These are phyloP conservation scores for Thaumatotibia leucotreta DNA, from an alignment of 1,140 invertebrate genomes.

Conservation along the genomic window DNA sequence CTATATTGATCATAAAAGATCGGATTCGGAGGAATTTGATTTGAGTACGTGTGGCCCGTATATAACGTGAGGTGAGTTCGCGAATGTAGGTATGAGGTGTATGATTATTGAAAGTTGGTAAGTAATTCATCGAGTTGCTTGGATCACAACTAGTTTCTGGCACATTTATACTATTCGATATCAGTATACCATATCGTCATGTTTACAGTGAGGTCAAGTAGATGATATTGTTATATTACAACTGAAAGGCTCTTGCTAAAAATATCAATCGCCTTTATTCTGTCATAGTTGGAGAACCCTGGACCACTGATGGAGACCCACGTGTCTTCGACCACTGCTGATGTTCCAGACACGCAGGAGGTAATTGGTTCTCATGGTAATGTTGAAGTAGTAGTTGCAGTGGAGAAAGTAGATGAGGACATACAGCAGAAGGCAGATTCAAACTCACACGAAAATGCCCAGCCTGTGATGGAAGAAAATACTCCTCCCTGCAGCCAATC, in stretches of 20 bases:
- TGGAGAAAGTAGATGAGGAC: slow-evolving; percentile 49
- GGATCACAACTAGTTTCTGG: slow-evolving; percentile 56
- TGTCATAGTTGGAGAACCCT: slow-evolving; percentile 53
- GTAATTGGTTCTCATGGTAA: slow-evolving; percentile 38
- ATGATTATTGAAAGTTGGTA: slow-evolving; percentile 64
- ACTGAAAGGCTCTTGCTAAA: slow-evolving; percentile 38
- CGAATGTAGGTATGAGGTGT: slow-evolving; percentile 57
- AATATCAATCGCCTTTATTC: slow-evolving; percentile 37
- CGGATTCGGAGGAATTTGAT: background rate
- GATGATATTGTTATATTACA: slow-evolving; percentile 28
- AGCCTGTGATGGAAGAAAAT: background rate
- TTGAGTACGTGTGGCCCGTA: slow-evolving; percentile 17
- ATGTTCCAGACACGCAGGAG: slow-evolving; percentile 41
- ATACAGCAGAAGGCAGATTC: slow-evolving; percentile 15
- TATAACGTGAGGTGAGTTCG: slow-evolving; percentile 49
- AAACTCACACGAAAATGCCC: slow-evolving; percentile 3
- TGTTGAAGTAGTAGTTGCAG: slow-evolving; percentile 52
- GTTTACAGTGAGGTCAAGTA: slow-evolving; percentile 16
- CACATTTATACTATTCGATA: slow-evolving; percentile 41
- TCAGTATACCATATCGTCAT: slow-evolving; percentile 23
- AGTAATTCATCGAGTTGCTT: slow-evolving; percentile 50
- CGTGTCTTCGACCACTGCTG: slow-evolving; percentile 53
- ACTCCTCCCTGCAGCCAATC: background rate
- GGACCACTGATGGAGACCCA: slow-evolving; percentile 59
- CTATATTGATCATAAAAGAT: background rate